Percentiles rank a stretch among this genome's conserved stretches.
Conservation (phyloP, 2,797 vertebrate species). For the Philypnodon macrostomus region DNA sequence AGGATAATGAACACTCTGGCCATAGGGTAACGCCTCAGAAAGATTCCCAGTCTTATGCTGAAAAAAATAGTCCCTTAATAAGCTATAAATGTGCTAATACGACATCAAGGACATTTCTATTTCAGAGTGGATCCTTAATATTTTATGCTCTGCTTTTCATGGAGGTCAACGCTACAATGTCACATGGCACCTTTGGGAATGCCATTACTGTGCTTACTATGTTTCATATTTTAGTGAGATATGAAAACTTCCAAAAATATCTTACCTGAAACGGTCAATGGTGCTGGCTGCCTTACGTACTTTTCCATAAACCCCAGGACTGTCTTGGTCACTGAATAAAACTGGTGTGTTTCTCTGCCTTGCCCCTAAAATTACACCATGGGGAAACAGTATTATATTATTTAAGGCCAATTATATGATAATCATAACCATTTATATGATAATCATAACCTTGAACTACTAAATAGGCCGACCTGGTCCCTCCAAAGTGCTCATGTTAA, state of each 20-base stretch:
- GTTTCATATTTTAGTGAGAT: no score
- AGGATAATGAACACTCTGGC: constrained; percentile 94
- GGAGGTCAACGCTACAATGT: not conserved
- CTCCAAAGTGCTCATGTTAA: constrained; percentile 88
- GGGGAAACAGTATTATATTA: not conserved
- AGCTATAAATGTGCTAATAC: no score
- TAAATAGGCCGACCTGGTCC: constrained; percentile 69
- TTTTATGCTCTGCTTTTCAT: not conserved
- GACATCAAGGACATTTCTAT: not conserved
- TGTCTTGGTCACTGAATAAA: constrained; percentile 85
- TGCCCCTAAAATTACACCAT: constrained; percentile 69
- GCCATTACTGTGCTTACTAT: no score
- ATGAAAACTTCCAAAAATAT: not conserved
- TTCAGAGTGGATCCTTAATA: no score
- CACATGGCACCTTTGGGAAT: no score
- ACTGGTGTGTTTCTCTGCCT: constrained; percentile 89
- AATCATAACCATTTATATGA: not conserved
- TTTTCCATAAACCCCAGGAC: constrained; percentile 84
- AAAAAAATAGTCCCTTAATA: constrained; percentile 11
- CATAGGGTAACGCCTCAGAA: constrained; percentile 91
- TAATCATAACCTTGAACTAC: not conserved
- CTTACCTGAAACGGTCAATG: constrained; percentile 94
- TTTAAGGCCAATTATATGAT: not conserved
- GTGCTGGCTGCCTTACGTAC: constrained; percentile 94
- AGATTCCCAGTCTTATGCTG: constrained; percentile 96